Percentiles rank a stretch among this genome's conserved stretches.
phyloP scores from a whole-genome alignment of 2,797 vertebrate genomes.

The Falco berigora region DNA sequence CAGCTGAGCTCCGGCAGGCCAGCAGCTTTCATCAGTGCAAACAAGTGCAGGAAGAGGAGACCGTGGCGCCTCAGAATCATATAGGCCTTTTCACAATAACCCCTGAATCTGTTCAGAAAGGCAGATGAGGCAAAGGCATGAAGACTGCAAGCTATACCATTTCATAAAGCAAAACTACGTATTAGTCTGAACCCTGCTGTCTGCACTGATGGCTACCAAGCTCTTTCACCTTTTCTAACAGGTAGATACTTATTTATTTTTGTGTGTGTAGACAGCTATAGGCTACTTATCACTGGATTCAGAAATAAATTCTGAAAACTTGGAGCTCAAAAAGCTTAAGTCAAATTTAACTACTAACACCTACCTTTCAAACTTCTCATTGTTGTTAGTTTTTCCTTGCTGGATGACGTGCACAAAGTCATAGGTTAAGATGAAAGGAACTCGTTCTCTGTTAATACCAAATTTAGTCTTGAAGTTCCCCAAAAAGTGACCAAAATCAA shows the following conservation, averaged over 20 bases:
- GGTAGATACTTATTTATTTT: background rate
- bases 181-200: too few species aligned
- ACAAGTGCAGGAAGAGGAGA: conserved; percentile 93
- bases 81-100: conserved; percentile 92
- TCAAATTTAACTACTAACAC: background rate
- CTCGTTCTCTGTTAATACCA: conserved; percentile 96
- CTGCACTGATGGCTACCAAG: background rate
- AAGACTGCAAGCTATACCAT: fast-evolving
- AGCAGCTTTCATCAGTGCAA: conserved; percentile 96
- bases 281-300: background rate
- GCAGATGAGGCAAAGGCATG: background rate
- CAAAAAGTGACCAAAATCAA: conserved; percentile 97
- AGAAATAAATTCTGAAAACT: background rate
- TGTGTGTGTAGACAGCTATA: background rate
- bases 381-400: conserved; percentile 92
- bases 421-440: conserved; percentile 96
- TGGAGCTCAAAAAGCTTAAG: background rate
- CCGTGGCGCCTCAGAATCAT: conserved; percentile 93
- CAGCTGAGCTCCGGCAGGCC: conserved; percentile 95
- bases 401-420: conserved; percentile 99
- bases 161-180: fast-evolving
- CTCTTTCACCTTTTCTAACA: background rate
- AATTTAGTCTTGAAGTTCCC: conserved; percentile 99
- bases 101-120: conserved; percentile 83
- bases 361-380: conserved; percentile 96